A percentile compares a stretch with the other conserved stretches of the same genome.
Evolutionary conservation across 1,140 invertebrate genomes (phyloP).

Genomic region (Stegodyphus mimosarum): DNA sequence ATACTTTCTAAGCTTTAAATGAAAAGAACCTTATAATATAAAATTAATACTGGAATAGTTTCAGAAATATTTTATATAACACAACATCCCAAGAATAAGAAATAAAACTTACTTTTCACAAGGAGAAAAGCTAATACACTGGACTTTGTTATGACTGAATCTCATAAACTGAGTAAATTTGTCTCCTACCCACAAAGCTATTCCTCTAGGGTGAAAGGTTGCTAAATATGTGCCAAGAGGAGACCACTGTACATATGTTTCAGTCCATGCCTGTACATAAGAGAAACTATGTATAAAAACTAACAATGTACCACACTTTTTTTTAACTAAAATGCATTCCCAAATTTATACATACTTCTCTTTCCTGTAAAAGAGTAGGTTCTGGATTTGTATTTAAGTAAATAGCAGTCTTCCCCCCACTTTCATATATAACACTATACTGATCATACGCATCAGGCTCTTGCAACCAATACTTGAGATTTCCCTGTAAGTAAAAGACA

Average conservation of each 20-base stretch:
- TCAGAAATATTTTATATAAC: background rate
- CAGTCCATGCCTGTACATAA: constrained; percentile 84
- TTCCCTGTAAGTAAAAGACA: constrained; percentile 73
- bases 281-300: background rate
- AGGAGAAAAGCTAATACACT: constrained; percentile 97
- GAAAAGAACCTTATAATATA: background rate
- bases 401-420: constrained; percentile 83
- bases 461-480: constrained; percentile 90
- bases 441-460: constrained; percentile 96
- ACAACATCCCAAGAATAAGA: background rate
- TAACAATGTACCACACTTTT: too few species aligned
- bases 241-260: constrained; percentile 93
- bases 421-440: constrained; percentile 87
- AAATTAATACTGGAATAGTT: background rate
- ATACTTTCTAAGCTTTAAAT: too few species aligned
- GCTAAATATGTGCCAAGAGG: constrained; percentile 95
- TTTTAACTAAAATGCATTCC: too few species aligned
- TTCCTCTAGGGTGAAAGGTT: constrained; percentile 94
- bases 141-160: constrained; percentile 90
- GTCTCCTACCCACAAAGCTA: constrained; percentile 96
- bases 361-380: constrained; percentile 83
- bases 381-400: constrained; percentile 91
- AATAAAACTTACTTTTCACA: constrained; percentile 81
- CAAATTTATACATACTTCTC: constrained; percentile 68
- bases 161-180: constrained; percentile 91